Evolutionary conservation across 2,888 invertebrate species (phyloP).

Genomic region (Zygogramma bicolorata): DNA sequence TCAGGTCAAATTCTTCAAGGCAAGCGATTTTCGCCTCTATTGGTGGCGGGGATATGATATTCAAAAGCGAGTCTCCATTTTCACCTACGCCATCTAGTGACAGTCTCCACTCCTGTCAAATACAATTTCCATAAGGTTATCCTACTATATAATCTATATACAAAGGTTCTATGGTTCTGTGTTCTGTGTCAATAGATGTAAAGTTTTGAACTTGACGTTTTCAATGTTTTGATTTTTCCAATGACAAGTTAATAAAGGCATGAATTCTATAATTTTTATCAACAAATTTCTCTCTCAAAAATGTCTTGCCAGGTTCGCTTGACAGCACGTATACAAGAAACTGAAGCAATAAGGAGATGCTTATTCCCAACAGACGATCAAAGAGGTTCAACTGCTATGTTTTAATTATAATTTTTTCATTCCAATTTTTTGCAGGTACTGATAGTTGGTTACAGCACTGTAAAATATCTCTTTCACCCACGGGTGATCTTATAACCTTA

Average conservation of each 20-base stretch:
- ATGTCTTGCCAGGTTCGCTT: slow-evolving; percentile 74
- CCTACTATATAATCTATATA: too few relatives aligned
- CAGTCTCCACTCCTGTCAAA: too few relatives aligned
- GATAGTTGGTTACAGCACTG: slow-evolving; percentile 79
- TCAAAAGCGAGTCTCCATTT: too few relatives aligned
- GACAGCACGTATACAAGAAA: slow-evolving; percentile 69
- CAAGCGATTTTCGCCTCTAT: too few relatives aligned
- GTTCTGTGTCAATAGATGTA: too few relatives aligned
- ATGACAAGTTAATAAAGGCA: neutral
- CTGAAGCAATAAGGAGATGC: slow-evolving; percentile 67
- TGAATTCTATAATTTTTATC: neutral
- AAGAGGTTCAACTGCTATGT: slow-evolving; percentile 59
- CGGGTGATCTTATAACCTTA: slow-evolving; percentile 78
- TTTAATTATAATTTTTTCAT: neutral
- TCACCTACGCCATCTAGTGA: too few relatives aligned
- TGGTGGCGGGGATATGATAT: too few relatives aligned
- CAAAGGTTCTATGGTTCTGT: too few relatives aligned
- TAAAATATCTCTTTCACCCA: slow-evolving; percentile 77
- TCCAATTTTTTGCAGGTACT: slow-evolving; percentile 51
- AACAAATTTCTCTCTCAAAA: slow-evolving; percentile 37
- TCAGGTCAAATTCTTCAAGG: too few relatives aligned
- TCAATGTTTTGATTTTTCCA: neutral
- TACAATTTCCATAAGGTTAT: too few relatives aligned
- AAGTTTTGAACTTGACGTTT: too few relatives aligned
- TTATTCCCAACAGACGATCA: slow-evolving; percentile 67